Evolutionary conservation across 2,888 invertebrate species (phyloP), one percentile per base, ranked within the genome.

Genomic region (Cremastobaeus sp.): DNA sequence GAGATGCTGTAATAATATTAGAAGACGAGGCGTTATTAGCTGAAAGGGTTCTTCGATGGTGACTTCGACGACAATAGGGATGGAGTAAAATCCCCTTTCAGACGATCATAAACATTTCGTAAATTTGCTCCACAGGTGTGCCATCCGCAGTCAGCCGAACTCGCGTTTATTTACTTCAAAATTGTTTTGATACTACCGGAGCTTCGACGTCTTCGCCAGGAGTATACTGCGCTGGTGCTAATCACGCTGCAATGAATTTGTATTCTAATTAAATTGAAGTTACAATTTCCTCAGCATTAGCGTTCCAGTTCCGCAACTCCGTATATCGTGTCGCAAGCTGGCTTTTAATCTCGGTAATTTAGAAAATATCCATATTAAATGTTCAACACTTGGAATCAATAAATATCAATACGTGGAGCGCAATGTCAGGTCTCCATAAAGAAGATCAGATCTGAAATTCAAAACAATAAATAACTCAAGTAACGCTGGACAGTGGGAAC

Each of bases 71-170:
- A 73, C 71, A 41, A 48, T 57, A 60, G 70, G 52, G 75, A 64
- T 45, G 50, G 79, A 74, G 78, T 77, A 78, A 77, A 77, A 81
- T 81, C 83, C 84, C 82, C n/a, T 81, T 83, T 82, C 81, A 84
- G 84, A 82, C 81, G 85, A 76, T 85, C 86, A 85, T 86, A 86
- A 87, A 87, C 86, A 86, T 86, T 87, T 86, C 85, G 86, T 86
- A 87, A 87, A 86, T 87, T 86, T 85, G 86, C 86, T 86, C 87
- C 85, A 87, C 87, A 87, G 86, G 86, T 86, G 86, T 86, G 85
- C 86, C 86, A 86, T 84, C 83, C 82, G 78, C 84, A 80, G 82
- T 78, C 80, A 79, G 78, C 80, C 77, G 78, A 83, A 81, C 80
- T 84, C 80, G 79, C 81, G 81, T 80, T 85, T 85, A 84, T 85